These are phyloP conservation scores for Cygnus olor DNA, from an alignment of 2,797 vertebrate species.

Conservation along the genomic window DNA sequence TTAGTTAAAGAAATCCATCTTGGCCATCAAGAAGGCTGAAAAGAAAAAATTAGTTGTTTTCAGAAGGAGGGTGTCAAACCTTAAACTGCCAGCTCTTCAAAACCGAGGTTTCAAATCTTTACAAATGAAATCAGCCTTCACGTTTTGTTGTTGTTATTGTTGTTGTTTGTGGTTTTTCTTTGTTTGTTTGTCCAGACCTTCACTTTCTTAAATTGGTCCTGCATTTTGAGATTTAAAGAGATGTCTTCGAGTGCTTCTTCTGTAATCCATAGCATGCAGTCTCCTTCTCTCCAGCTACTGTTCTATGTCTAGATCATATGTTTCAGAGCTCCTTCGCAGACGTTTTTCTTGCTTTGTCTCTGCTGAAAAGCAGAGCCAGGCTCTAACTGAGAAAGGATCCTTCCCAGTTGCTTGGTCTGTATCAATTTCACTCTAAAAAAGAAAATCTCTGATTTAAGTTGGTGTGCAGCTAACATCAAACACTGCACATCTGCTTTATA, in stretches of 20 bases:
- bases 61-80: background rate
- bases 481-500: background rate
- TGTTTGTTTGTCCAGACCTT: background rate
- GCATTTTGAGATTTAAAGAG: background rate
- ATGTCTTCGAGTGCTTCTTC: background rate
- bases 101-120: background rate
- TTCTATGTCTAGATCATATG: background rate
- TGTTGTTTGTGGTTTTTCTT: no score
- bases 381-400: background rate
- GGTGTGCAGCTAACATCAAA: background rate
- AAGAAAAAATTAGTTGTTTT: background rate
- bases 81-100: background rate
- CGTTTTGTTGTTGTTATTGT: no score
- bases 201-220: background rate
- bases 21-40: background rate
- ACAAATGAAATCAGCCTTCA: background rate
- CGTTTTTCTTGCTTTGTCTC: background rate
- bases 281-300: background rate
- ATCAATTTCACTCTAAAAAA: background rate
- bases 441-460: background rate
- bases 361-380: background rate
- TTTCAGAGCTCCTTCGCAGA: background rate
- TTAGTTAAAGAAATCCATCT: background rate
- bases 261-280: background rate
- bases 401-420: background rate